Evolutionary conservation across 2,113 vertebrate species (phyloP).

Genomic region (Elgaria multicarinata): DNA sequence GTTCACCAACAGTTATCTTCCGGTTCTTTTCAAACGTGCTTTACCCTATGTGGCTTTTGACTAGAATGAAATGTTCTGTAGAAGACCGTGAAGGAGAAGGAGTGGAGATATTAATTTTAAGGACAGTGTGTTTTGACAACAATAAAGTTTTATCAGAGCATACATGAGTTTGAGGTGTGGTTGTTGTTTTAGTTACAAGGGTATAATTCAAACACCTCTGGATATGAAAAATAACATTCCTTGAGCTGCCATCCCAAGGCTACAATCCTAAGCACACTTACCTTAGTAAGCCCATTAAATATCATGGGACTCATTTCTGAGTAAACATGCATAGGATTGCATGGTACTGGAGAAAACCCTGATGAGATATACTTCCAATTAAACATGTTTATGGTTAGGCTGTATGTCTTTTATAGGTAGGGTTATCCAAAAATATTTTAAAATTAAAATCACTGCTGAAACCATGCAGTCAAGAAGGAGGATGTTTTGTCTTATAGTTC

Average conservation of each 20-base stretch:
- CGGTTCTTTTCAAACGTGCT: fast-evolving
- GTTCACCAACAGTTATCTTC: constrained; percentile 27
- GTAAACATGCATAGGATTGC: not conserved
- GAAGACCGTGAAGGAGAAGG: not conserved
- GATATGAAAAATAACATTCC: not conserved
- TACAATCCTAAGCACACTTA: not conserved
- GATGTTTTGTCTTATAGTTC: not conserved
- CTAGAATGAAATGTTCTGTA: constrained; percentile 1
- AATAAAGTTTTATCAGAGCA: not conserved
- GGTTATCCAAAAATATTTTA: not conserved
- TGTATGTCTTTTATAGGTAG: not conserved
- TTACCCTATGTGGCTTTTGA: not conserved
- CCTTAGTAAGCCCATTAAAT: not conserved
- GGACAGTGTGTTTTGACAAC: not conserved
- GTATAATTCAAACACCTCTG: not conserved
- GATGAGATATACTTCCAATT: not conserved
- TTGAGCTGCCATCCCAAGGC: not conserved
- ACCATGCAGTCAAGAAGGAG: not conserved
- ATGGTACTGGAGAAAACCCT: not conserved
- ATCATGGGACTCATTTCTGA: not conserved
- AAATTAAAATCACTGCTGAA: not conserved
- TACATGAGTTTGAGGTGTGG: not conserved
- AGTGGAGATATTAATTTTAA: not conserved
- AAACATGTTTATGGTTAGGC: not conserved
- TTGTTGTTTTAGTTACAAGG: constrained; percentile 19